Evolutionary conservation across 2,113 vertebrate species (phyloP).

Genomic region (Corythoichthys haematopterus): DNA sequence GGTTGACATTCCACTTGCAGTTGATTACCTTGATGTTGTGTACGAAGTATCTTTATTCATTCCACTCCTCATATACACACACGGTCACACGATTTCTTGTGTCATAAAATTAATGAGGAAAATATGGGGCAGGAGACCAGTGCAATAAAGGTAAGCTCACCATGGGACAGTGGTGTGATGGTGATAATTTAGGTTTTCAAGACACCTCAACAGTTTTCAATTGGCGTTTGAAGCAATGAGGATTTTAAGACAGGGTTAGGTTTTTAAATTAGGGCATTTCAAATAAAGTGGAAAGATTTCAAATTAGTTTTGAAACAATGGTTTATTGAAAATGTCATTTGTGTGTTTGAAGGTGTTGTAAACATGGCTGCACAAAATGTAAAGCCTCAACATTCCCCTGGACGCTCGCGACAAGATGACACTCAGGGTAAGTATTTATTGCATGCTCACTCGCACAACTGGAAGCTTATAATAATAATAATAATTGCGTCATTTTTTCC

Average conservation of each 20-base stretch:
- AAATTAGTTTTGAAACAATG: background rate
- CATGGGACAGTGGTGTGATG: slow-evolving; percentile 7
- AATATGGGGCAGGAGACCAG: slow-evolving; percentile 28
- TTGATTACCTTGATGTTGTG: background rate
- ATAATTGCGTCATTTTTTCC: background rate
- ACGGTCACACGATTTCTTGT: background rate
- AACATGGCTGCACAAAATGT: slow-evolving; percentile 32
- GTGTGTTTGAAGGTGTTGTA: slow-evolving; percentile 22
- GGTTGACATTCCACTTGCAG: background rate
- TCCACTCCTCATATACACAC: background rate
- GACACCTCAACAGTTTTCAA: background rate
- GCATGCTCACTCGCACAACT: background rate
- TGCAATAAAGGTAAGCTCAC: slow-evolving; percentile 51
- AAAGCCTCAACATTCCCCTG: slow-evolving; percentile 43
- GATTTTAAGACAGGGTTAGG: background rate
- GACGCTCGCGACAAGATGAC: slow-evolving; percentile 30
- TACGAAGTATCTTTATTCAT: background rate
- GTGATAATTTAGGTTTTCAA: background rate
- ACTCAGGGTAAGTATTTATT: background rate
- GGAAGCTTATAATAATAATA: no score
- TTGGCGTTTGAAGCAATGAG: background rate
- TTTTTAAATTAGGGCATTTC: no score
- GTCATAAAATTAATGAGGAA: slow-evolving; percentile 52
- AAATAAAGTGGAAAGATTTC: background rate
- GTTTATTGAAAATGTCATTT: background rate